phyloP scores from a whole-genome alignment of 2,888 invertebrate genomes.

The Craniophora ligustri region DNA sequence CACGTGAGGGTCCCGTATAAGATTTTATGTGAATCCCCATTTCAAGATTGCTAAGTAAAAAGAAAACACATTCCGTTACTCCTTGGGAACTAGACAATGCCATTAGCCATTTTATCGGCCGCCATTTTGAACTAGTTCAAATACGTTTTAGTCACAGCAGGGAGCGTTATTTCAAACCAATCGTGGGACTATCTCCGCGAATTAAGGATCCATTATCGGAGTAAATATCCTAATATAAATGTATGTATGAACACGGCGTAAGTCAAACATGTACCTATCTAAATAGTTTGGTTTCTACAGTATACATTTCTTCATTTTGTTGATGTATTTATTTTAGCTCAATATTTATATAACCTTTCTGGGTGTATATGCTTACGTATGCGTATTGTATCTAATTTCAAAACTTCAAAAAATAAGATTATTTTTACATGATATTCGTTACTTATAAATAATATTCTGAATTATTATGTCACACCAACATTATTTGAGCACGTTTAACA shows the following conservation, averaged over 20 bases:
- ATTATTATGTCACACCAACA: neutral
- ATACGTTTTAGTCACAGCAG: slow-evolving; percentile 25
- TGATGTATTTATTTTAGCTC: too few species aligned
- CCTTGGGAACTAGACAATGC: slow-evolving; percentile 35
- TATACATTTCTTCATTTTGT: too few species aligned
- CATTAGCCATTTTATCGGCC: slow-evolving; percentile 39
- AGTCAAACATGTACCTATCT: too few species aligned
- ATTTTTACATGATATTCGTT: too few species aligned
- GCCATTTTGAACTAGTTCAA: slow-evolving; percentile 25
- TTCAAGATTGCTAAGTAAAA: slow-evolving; percentile 30
- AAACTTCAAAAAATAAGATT: too few species aligned
- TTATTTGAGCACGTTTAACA: slow-evolving; percentile 7
- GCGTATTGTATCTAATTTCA: too few species aligned
- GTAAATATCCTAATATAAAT: slow-evolving; percentile 26
- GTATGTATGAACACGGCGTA: too few species aligned
- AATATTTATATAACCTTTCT: too few species aligned
- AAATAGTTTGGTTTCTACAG: too few species aligned
- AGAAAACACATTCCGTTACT: slow-evolving; percentile 43
- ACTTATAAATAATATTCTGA: neutral
- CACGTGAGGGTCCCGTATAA: slow-evolving; percentile 1
- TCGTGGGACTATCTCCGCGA: slow-evolving; percentile 15
- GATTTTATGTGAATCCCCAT: slow-evolving; percentile 24
- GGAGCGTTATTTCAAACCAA: slow-evolving; percentile 30
- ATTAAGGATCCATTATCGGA: slow-evolving; percentile 45
- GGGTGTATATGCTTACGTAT: too few species aligned